Conservation (phyloP, 2,797 vertebrate species). For the Tamandua tetradactyla region DNA sequence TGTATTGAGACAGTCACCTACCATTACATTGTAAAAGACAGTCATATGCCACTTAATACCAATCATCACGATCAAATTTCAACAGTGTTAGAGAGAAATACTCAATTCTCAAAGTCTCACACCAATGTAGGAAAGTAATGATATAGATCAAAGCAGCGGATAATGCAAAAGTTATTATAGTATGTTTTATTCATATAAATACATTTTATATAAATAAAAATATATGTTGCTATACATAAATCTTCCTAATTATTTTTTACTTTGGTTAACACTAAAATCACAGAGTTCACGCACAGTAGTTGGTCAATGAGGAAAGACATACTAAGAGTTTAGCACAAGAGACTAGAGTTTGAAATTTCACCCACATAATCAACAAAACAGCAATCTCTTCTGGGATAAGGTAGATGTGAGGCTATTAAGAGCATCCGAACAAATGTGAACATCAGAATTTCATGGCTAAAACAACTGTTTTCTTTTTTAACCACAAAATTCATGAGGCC, state of each 20-base stretch:
- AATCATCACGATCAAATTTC: constrained; percentile 48
- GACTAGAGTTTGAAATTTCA: constrained; percentile 7
- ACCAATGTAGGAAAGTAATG: constrained; percentile 14
- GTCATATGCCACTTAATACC: neutral
- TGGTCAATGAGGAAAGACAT: neutral
- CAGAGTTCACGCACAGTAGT: neutral
- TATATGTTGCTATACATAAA: constrained; percentile 4
- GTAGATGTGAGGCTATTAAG: neutral
- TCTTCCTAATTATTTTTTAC: constrained; percentile 19
- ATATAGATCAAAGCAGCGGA: neutral
- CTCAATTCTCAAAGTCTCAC: constrained; percentile 22
- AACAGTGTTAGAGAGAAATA: neutral
- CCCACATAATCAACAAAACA: neutral
- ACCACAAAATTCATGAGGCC: constrained; percentile 14
- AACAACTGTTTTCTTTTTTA: neutral
- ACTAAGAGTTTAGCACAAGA: neutral
- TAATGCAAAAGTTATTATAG: neutral
- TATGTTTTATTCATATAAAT: neutral
- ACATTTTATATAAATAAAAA: neutral
- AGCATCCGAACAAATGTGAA: neutral
- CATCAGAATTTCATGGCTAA: neutral
- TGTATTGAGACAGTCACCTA: too few species aligned
- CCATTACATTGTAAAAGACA: neutral
- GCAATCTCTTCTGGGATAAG: neutral
- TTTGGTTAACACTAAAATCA: constrained; percentile 11